These are phyloP conservation scores for Eidolon dupreanum DNA, from an alignment of 2,797 vertebrate species.

Conservation along the genomic window DNA sequence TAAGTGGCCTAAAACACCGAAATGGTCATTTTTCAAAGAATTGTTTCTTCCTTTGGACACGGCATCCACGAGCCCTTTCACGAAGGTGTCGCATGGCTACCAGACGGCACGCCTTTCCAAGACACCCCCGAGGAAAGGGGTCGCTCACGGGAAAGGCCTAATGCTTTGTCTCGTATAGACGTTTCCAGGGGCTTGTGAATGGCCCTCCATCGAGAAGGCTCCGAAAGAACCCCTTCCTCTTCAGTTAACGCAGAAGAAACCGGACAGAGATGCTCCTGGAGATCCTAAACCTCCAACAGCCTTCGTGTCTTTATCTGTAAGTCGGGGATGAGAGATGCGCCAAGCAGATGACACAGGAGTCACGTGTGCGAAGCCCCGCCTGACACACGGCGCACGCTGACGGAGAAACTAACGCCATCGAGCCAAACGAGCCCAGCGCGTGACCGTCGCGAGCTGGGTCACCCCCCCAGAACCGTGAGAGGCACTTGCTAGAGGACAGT, in stretches of 20 bases:
- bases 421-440: rapidly evolving
- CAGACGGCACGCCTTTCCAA: neutral
- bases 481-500: neutral
- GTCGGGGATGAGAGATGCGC: neutral
- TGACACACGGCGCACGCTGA: neutral
- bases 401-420: neutral
- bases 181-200: neutral
- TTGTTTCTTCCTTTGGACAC: neutral
- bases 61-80: neutral
- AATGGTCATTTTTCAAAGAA: conserved; percentile 49
- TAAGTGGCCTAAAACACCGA: conserved; percentile 44
- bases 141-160: neutral
- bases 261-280: neutral
- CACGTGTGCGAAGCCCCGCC: neutral
- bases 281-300: neutral
- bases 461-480: too few species aligned
- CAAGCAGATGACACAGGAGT: neutral
- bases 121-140: neutral
- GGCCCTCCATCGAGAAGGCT: neutral
- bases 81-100: neutral
- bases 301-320: neutral
- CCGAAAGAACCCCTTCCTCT: neutral
- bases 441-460: too few species aligned
- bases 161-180: neutral
- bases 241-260: neutral